A percentile compares a stretch with the other conserved stretches of the same genome.
phyloP scores from a whole-genome alignment of 1,140 invertebrate genomes.

The Drosophila pectinifera region DNA sequence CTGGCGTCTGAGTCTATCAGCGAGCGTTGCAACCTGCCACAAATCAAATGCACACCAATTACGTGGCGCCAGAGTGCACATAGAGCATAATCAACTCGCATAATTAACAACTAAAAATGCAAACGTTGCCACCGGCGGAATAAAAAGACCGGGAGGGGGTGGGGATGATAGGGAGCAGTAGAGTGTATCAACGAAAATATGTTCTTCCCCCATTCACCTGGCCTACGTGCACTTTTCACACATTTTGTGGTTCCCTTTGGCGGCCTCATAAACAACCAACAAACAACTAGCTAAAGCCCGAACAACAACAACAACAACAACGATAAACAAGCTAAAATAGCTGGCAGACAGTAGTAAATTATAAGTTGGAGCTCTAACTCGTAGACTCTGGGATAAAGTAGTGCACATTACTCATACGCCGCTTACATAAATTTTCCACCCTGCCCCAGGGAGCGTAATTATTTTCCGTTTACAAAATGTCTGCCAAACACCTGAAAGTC shows the following conservation, averaged over 20 bases:
- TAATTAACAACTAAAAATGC: conserved; percentile 83
- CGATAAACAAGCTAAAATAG: conserved; percentile 70
- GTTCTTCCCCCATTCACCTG: conserved; percentile 38
- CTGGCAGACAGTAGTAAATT: conserved; percentile 80
- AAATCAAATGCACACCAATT: conserved; percentile 83
- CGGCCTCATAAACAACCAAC: conserved; percentile 66
- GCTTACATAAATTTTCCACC: conserved; percentile 71
- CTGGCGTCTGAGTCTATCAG: conserved; percentile 53
- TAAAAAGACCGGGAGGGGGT: conserved; percentile 29
- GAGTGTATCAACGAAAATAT: conserved; percentile 75
- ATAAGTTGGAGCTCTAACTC: conserved; percentile 72
- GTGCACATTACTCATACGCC: conserved; percentile 78
- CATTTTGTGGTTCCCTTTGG: conserved; percentile 69
- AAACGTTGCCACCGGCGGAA: conserved; percentile 42
- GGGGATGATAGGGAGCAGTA: neutral
- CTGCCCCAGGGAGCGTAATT: conserved; percentile 65
- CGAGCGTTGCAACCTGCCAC: conserved; percentile 73
- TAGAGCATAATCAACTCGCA: conserved; percentile 80
- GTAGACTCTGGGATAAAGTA: conserved; percentile 61
- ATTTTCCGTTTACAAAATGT: conserved; percentile 81
- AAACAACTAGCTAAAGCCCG: conserved; percentile 51
- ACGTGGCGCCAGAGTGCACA: conserved; percentile 77
- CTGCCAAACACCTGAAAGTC: conserved; percentile 62
- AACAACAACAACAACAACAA: conserved; percentile 45
- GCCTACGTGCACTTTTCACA: conserved; percentile 75